Percentiles rank a stretch among this genome's conserved stretches.
phyloP scores from a whole-genome alignment of 2,888 invertebrate genomes.

The Limnephilus rhombicus region DNA sequence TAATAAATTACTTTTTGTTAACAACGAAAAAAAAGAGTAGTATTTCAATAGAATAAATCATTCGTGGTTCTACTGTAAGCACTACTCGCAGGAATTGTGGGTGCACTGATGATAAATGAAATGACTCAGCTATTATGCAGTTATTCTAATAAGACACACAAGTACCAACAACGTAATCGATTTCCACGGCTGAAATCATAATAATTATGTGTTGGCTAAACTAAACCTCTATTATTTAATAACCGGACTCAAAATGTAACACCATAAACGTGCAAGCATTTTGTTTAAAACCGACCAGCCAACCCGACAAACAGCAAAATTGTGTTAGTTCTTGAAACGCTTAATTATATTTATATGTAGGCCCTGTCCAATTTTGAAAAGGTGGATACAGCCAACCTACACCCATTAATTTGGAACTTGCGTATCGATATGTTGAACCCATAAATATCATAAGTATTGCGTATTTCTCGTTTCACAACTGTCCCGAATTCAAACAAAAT shows the following conservation, averaged over 20 bases:
- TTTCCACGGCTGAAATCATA: not conserved
- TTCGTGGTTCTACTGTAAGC: too few relatives aligned
- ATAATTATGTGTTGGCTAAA: not conserved
- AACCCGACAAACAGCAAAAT: not conserved
- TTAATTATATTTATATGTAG: not conserved
- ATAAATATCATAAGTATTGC: conserved; percentile 3
- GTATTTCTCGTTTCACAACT: not conserved
- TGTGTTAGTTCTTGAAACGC: not conserved
- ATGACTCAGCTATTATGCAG: not conserved
- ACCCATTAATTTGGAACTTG: not conserved
- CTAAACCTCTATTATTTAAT: not conserved
- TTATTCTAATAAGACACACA: not conserved
- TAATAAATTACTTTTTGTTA: too few relatives aligned
- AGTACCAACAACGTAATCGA: not conserved
- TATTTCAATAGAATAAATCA: too few relatives aligned
- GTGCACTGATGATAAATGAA: not conserved
- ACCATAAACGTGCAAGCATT: not conserved
- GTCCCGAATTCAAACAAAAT: not conserved
- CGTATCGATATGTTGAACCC: conserved; percentile 1
- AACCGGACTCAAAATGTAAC: not conserved
- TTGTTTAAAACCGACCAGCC: not conserved
- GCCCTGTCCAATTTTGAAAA: not conserved
- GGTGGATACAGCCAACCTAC: not conserved
- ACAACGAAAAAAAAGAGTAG: too few relatives aligned
- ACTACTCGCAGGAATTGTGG: not conserved